Evolutionary conservation across 2,888 invertebrate genomes (phyloP).

Genomic region (Leptura quadrifasciata): DNA sequence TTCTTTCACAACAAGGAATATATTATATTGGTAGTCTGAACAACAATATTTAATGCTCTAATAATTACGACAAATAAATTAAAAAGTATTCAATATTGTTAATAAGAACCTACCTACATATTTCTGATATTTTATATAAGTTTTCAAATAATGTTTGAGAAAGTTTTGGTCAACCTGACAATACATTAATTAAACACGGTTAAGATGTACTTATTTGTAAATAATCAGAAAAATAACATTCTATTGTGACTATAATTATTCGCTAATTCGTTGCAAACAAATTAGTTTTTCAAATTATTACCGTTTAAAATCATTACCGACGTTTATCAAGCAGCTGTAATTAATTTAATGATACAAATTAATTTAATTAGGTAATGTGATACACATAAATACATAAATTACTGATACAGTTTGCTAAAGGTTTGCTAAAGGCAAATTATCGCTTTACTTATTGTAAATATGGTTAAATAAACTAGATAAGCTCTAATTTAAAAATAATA

Average conservation of each 20-base stretch:
- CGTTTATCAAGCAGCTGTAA: neutral
- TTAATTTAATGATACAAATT: conserved; percentile 13
- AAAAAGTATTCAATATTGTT: neutral
- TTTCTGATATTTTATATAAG: neutral
- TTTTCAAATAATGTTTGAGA: neutral
- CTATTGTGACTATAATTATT: neutral
- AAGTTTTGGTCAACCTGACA: neutral
- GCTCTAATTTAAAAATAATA: neutral
- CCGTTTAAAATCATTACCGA: conserved; percentile 1
- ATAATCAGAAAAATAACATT: neutral
- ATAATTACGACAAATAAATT: neutral
- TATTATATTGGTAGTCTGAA: neutral
- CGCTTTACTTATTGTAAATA: neutral
- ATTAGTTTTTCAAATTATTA: conserved; percentile 18
- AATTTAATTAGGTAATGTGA: conserved; percentile 5
- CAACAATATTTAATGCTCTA: neutral
- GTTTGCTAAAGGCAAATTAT: neutral
- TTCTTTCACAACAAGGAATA: no score
- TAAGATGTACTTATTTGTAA: neutral
- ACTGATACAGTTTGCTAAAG: conserved; percentile 14
- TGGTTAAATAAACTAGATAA: neutral
- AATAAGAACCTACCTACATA: neutral
- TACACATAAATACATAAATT: conserved; percentile 7
- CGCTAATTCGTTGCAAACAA: neutral
- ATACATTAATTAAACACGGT: neutral